Percentiles rank a stretch among this genome's conserved stretches.
Evolutionary conservation across 2,888 invertebrate genomes (phyloP).

Genomic region (Heliconius aoede): DNA sequence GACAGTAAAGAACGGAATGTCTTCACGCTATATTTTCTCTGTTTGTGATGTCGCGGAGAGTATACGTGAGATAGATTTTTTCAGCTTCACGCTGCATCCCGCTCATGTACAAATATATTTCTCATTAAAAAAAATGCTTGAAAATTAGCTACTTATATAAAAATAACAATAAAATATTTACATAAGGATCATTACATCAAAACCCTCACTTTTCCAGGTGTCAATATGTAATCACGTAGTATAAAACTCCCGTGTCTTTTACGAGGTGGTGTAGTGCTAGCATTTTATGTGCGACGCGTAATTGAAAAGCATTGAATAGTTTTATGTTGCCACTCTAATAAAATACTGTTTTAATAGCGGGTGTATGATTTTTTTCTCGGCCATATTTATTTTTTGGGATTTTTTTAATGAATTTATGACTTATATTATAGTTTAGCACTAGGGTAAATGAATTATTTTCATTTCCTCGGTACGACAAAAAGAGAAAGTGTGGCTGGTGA

Average conservation of each 20-base stretch:
- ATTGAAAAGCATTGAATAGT: constrained; percentile 43
- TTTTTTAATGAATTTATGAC: background rate
- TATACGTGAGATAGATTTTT: too few species aligned
- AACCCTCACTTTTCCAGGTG: constrained; percentile 31
- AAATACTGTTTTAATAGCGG: constrained; percentile 22
- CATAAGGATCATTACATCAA: background rate
- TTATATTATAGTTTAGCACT: too few species aligned
- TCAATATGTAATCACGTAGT: constrained; percentile 37
- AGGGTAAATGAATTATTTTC: background rate
- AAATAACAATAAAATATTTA: background rate
- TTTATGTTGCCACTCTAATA: constrained; percentile 38
- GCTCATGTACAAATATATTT: too few species aligned
- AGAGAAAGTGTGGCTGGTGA: background rate
- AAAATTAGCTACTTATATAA: background rate
- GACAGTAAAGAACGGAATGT: too few species aligned
- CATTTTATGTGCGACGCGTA: constrained; percentile 42
- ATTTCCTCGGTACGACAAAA: background rate
- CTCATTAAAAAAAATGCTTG: too few species aligned
- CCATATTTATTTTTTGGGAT: background rate
- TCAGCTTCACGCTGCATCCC: too few species aligned
- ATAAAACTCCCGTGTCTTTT: constrained; percentile 41
- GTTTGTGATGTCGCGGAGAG: too few species aligned
- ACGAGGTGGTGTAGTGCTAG: constrained; percentile 42
- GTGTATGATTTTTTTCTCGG: background rate
- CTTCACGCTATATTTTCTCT: too few species aligned